Evolutionary conservation across 2,888 invertebrate genomes (phyloP).

Genomic region (Drosophila monieri): DNA sequence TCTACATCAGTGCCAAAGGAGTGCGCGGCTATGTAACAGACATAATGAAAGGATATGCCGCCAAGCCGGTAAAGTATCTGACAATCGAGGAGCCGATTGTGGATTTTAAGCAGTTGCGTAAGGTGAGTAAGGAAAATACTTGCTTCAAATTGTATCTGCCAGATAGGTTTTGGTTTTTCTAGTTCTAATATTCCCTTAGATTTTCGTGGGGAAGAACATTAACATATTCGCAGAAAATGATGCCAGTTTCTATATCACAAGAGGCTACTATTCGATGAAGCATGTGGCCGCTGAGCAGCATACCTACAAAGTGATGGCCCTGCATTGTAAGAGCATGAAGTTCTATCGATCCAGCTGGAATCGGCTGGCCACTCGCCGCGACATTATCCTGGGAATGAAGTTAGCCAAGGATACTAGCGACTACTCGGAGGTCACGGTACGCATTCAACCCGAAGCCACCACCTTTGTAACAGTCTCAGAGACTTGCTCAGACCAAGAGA

Average conservation of each 20-base stretch:
- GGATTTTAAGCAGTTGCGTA: constrained; percentile 71
- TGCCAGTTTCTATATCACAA: constrained; percentile 78
- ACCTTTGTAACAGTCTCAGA: constrained; percentile 79
- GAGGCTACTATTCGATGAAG: constrained; percentile 78
- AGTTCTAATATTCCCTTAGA: constrained; percentile 52
- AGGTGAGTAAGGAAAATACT: no score
- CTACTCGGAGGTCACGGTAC: constrained; percentile 62
- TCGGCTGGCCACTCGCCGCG: constrained; percentile 76
- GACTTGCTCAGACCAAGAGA: constrained; percentile 70
- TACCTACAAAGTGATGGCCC: constrained; percentile 75
- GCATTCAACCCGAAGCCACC: constrained; percentile 75
- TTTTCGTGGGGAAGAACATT: constrained; percentile 66
- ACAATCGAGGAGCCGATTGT: constrained; percentile 66
- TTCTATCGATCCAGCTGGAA: constrained; percentile 80
- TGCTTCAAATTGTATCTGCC: no score
- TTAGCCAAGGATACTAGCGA: constrained; percentile 57
- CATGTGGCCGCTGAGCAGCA: constrained; percentile 78
- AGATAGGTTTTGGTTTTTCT: no score
- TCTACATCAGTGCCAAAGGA: constrained; percentile 70
- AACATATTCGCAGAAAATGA: constrained; percentile 82
- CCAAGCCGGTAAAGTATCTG: constrained; percentile 70
- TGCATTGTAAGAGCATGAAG: constrained; percentile 73
- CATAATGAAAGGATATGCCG: constrained; percentile 53
- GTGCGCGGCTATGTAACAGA: constrained; percentile 73
- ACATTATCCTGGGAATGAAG: constrained; percentile 71